Evolutionary conservation across 2,113 vertebrate genomes (phyloP).

Genomic region (Menura novaehollandiae): DNA sequence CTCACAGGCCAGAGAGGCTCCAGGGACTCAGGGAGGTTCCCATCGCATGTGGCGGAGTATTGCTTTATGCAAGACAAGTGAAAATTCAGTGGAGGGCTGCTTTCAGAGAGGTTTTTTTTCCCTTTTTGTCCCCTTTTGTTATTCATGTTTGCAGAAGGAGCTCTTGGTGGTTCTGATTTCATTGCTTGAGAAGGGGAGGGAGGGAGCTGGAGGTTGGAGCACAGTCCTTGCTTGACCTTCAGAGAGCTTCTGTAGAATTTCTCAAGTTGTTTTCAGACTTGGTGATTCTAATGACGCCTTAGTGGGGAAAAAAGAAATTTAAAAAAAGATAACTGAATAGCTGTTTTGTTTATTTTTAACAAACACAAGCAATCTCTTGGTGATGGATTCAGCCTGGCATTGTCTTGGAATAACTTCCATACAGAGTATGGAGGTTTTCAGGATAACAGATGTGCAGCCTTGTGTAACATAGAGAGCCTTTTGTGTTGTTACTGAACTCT

Average conservation of each 20-base stretch:
- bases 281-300: background rate
- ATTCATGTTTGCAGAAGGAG: background rate
- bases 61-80: background rate
- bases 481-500: background rate
- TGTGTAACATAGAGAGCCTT: background rate
- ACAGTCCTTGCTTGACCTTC: background rate
- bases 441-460: background rate
- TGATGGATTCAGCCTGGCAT: background rate
- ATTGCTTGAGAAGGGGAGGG: background rate
- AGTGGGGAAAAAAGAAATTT: background rate
- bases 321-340: background rate
- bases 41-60: rapidly evolving
- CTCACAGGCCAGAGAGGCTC: background rate
- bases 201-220: background rate
- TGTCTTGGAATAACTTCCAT: background rate
- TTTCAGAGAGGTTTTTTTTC: background rate
- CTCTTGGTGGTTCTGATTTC: background rate
- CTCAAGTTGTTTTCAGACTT: background rate
- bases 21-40: background rate
- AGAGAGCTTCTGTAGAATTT: background rate
- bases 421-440: background rate
- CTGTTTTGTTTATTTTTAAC: background rate
- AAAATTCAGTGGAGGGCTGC: background rate
- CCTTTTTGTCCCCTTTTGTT: background rate
- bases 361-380: background rate